These are phyloP conservation scores for Chelonoidis abingdonii DNA, from an alignment of 2,113 vertebrate genomes.

Conservation along the genomic window DNA sequence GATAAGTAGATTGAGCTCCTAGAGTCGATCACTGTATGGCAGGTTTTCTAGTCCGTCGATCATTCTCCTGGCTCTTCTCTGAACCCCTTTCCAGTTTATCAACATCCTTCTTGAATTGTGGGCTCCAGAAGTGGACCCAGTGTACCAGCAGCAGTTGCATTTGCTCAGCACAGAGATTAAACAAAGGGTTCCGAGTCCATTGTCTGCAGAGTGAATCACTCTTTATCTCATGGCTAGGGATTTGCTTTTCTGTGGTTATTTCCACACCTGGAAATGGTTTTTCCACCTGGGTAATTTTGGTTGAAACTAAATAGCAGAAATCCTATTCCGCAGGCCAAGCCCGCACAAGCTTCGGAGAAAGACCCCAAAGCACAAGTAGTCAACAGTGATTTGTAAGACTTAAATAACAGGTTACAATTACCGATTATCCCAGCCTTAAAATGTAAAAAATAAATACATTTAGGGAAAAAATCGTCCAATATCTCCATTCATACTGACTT, in stretches of 20 bases:
- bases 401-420: neutral
- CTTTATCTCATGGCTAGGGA: neutral
- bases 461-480: neutral
- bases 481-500: neutral
- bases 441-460: neutral
- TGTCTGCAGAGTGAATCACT: neutral
- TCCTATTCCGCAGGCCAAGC: neutral
- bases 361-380: neutral
- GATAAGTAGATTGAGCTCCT: neutral
- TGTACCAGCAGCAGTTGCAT: neutral
- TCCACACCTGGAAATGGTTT: neutral
- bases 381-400: neutral
- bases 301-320: neutral
- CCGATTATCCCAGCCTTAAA: neutral
- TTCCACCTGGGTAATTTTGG: neutral
- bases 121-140: neutral
- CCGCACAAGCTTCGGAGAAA: neutral
- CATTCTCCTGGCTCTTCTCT: neutral
- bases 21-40: neutral
- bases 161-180: neutral
- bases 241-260: too few species aligned
- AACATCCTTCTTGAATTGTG: neutral
- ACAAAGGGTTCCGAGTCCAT: neutral
- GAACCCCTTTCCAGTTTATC: neutral
- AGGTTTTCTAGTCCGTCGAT: neutral